Conservation (phyloP, 2,888 invertebrate species). For the Morpho deidamia region DNA sequence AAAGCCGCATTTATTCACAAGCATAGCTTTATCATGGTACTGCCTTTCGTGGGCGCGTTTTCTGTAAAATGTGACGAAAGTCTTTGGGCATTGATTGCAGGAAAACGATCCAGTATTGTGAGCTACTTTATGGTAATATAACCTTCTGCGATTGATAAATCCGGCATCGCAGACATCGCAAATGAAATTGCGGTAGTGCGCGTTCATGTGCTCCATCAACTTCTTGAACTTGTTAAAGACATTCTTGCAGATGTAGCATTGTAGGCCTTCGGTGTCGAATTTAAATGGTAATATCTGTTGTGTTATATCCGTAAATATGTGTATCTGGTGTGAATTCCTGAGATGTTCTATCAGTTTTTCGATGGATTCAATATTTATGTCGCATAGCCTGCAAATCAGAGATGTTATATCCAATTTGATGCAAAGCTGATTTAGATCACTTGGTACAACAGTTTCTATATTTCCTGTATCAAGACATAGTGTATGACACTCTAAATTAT, state of each 20-base stretch:
- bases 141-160: constrained; percentile 45
- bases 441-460: constrained; percentile 27
- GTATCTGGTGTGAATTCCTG: constrained; percentile 30
- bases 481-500: constrained; percentile 31
- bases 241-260: constrained; percentile 58
- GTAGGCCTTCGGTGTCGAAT: constrained; percentile 40
- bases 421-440: constrained; percentile 26
- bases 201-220: constrained; percentile 64
- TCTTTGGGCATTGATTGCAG: constrained; percentile 42
- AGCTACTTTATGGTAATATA: constrained; percentile 23
- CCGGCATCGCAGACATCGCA: constrained; percentile 64
- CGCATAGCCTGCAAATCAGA: constrained; percentile 40
- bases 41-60: constrained; percentile 25
- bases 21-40: constrained; percentile 23
- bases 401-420: constrained; percentile 44
- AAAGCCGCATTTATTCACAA: constrained; percentile 37
- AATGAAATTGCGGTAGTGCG: constrained; percentile 61
- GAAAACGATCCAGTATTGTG: constrained; percentile 41
- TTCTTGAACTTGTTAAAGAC: constrained; percentile 60
- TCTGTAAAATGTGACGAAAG: constrained; percentile 30
- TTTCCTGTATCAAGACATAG: constrained; percentile 22
- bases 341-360: constrained; percentile 36
- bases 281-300: constrained; percentile 50
- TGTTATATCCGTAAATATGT: constrained; percentile 37
- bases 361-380: constrained; percentile 30